Conservation (phyloP, 2,888 invertebrate genomes). For the Drosophila greeni region DNA sequence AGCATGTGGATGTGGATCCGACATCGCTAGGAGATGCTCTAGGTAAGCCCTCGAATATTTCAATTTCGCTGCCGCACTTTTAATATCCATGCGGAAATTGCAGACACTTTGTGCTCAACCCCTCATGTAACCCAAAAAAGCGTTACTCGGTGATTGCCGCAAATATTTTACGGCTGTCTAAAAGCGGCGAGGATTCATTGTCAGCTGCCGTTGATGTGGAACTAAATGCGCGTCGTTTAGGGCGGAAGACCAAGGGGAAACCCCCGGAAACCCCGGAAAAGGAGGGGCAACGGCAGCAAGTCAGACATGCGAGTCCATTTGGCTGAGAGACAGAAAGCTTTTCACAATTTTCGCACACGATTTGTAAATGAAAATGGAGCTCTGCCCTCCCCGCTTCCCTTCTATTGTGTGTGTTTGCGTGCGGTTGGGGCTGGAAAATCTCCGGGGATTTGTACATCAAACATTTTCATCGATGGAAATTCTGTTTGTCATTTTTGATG, state of each 20-base stretch:
- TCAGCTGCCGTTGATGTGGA: slow-evolving; percentile 51
- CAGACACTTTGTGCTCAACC: slow-evolving; percentile 31
- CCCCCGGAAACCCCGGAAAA: neutral
- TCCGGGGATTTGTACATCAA: slow-evolving; percentile 57
- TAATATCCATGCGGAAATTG: slow-evolving; percentile 52
- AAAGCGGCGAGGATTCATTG: slow-evolving; percentile 28
- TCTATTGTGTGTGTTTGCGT: neutral
- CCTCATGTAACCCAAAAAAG: slow-evolving; percentile 12
- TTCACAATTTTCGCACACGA: slow-evolving; percentile 42
- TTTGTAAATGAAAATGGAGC: slow-evolving; percentile 44
- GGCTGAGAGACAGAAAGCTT: slow-evolving; percentile 27
- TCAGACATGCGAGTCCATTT: slow-evolving; percentile 39
- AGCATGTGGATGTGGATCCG: slow-evolving; percentile 35
- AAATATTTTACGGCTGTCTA: slow-evolving; percentile 53
- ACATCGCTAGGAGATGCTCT: slow-evolving; percentile 32
- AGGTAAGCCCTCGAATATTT: slow-evolving; percentile 61
- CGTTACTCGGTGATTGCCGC: slow-evolving; percentile 50
- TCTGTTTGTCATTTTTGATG: slow-evolving; percentile 25
- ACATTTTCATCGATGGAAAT: slow-evolving; percentile 40
- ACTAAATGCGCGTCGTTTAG: slow-evolving; percentile 50
- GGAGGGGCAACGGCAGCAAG: slow-evolving; percentile 14
- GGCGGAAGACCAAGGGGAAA: neutral
- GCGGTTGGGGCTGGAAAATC: slow-evolving; percentile 35
- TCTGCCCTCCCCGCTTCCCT: neutral
- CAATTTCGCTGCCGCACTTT: slow-evolving; percentile 51